Evolutionary conservation across 2,888 invertebrate species (phyloP), one percentile per base, ranked within the genome.

Genomic region (Drosophila borborema): DNA sequence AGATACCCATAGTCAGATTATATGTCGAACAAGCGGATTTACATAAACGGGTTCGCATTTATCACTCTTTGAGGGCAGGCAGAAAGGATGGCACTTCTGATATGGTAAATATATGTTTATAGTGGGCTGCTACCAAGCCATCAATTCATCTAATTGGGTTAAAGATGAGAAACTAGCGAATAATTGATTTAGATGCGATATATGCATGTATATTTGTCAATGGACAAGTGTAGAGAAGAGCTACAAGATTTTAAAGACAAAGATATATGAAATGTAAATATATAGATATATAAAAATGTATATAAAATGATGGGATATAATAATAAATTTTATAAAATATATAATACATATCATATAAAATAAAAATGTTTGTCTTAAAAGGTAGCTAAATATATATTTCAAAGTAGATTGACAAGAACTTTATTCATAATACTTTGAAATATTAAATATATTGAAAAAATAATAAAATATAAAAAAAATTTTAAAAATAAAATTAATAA

Each of bases 11-110:
- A 41, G 36, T 18, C 28, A 18, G 67, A 77, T 67, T 77, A 61
- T 54, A 68, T 58, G 65, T 63, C 43, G 41, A 66, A 83, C 69
- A 64, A 54, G 31, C 48, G 18, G 41, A 76, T 80, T 76, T 62
- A 46, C 80, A 80, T 67, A 77, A 64, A 56, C 72, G 72, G 61
- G 55, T 6, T 51, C 41, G 5, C 66, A 71, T 80, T 71, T 64
- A 75, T 75, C 45, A 69, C 40, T 34, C 23, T 14, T 67, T 49
- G 23, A 41, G 36, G 18, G 38, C 43, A 41, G 43, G 40, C 53
- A 49, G 54, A 68, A 59, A 69, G 80, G 75, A 76, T 79, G 80
- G 54, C 36, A 43, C 23, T 34, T 36, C 53, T 46, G 34, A 55
- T 41, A 41, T 49, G 9, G 28, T 18, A 16, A 66, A 63, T 62